A percentile compares a stretch with the other conserved stretches of the same genome.
Conservation (phyloP, 2,797 vertebrate species). For the Fistularia tabacaria region DNA sequence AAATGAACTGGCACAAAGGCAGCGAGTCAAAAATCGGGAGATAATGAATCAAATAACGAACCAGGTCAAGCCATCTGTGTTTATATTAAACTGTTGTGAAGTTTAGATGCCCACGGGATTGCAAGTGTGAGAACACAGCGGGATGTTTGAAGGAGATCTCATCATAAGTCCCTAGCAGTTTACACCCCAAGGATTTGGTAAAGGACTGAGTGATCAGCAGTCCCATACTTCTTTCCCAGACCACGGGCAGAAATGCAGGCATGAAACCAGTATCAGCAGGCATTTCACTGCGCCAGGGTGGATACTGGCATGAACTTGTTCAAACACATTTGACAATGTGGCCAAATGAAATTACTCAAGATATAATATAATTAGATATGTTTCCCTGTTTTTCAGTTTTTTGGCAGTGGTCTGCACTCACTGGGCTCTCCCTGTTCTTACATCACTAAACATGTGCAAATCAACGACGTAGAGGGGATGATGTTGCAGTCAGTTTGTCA, state of each 20-base stretch:
- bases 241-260: slow-evolving; percentile 20
- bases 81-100: no score
- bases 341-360: slow-evolving; percentile 8
- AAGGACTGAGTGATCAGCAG: slow-evolving; percentile 13
- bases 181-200: slow-evolving; percentile 41
- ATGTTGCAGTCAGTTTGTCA: no score
- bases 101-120: no score
- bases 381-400: not conserved
- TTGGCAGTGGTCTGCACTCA: not conserved
- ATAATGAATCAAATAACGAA: not conserved
- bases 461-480: no score
- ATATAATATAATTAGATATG: slow-evolving; percentile 6
- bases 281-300: slow-evolving; percentile 13
- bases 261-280: slow-evolving; percentile 26
- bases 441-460: no score
- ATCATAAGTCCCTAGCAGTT: not conserved
- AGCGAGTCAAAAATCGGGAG: not conserved
- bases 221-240: slow-evolving; percentile 15
- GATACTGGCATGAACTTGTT: slow-evolving; percentile 4
- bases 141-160: slow-evolving; percentile 25
- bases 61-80: not conserved
- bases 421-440: no score
- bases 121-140: slow-evolving; percentile 5
- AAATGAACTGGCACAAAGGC: not conserved
- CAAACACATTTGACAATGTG: not conserved